Evolutionary conservation across 2,797 vertebrate genomes (phyloP).

Genomic region (Pipistrellus kuhlii): DNA sequence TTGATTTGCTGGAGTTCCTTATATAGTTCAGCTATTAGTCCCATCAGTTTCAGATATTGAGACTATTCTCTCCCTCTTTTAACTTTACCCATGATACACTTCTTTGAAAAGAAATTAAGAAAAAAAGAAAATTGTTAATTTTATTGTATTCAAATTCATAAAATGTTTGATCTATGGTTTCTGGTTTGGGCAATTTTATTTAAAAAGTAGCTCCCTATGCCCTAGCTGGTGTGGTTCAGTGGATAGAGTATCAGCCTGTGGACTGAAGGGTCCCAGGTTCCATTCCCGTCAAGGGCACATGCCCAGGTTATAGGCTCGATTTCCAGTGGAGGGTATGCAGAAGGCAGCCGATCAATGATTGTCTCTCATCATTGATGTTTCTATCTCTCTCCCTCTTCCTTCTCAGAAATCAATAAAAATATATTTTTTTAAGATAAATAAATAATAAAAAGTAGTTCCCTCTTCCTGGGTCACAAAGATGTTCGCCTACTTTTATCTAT

Average conservation of each 20-base stretch:
- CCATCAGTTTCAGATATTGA: background rate
- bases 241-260: no score
- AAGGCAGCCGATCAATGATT: no score
- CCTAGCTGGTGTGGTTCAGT: no score
- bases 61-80: conserved; percentile 22
- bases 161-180: conserved; percentile 22
- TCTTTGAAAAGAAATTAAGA: conserved; percentile 16
- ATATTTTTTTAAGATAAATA: no score
- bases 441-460: background rate
- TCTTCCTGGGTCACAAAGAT: conserved; percentile 5
- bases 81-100: background rate
- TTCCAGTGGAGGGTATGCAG: no score
- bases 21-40: background rate
- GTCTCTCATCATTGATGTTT: no score
- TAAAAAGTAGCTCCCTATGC: background rate
- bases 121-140: background rate
- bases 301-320: no score
- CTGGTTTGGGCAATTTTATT: background rate
- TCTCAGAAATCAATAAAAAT: no score
- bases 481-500: conserved; percentile 8
- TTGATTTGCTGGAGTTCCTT: conserved; percentile 41
- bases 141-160: conserved; percentile 20
- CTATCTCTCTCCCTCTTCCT: no score
- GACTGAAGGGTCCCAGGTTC: no score
- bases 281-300: no score